These are phyloP conservation scores for Halocaridina rubra DNA, from an alignment of 2,888 invertebrate genomes.

Conservation along the genomic window DNA sequence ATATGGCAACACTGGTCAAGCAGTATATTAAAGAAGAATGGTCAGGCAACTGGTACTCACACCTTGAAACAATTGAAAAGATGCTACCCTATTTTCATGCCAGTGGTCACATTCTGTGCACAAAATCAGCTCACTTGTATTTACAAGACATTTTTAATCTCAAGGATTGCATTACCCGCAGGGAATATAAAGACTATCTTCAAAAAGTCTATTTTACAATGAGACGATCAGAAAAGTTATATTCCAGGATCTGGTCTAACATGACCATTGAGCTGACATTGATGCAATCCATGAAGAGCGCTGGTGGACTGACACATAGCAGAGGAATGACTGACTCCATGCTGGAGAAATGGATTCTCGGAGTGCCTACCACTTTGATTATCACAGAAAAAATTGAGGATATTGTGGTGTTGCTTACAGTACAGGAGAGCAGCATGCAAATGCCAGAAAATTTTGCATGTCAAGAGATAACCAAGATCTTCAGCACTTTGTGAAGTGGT, in stretches of 20 bases:
- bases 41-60: background rate
- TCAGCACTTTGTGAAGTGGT: no score
- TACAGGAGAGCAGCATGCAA: no score
- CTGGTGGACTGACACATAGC: no score
- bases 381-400: no score
- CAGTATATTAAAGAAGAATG: background rate
- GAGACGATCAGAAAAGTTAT: background rate
- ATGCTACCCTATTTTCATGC: background rate
- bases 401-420: no score
- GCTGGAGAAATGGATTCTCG: background rate
- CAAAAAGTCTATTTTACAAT: background rate
- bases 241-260: background rate
- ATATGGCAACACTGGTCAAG: background rate
- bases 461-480: no score
- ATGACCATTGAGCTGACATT: background rate
- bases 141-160: background rate
- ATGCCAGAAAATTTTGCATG: no score
- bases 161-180: background rate
- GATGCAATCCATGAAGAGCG: background rate
- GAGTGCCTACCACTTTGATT: no score
- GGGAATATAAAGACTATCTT: background rate
- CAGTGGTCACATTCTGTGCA: background rate
- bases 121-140: background rate
- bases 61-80: background rate
- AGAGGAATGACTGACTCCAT: background rate